Evolutionary conservation across 1,140 invertebrate genomes (phyloP).

Genomic region (Lethocerus indicus): DNA sequence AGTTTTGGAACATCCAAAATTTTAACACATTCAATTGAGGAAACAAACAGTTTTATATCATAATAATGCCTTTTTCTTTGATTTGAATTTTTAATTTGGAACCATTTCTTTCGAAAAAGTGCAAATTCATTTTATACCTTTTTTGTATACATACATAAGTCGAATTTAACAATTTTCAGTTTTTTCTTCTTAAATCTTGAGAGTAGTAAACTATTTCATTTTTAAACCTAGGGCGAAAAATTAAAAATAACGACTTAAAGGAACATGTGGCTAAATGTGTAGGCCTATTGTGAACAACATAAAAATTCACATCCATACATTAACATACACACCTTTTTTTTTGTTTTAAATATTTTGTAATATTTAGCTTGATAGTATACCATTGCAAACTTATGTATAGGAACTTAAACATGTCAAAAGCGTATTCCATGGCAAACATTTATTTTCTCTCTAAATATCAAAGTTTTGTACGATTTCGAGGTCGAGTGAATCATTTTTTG

Average conservation of each 20-base stretch:
- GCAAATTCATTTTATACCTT: background rate
- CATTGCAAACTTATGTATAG: slow-evolving; percentile 14
- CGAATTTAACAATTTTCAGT: too few relatives aligned
- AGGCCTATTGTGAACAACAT: slow-evolving; percentile 15
- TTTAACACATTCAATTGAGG: slow-evolving; percentile 13
- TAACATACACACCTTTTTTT: slow-evolving; percentile 15
- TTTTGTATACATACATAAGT: slow-evolving; percentile 7
- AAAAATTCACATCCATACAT: slow-evolving; percentile 16
- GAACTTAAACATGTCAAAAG: slow-evolving; percentile 15
- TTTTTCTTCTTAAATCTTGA: too few relatives aligned
- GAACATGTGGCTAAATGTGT: slow-evolving; percentile 13
- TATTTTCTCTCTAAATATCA: slow-evolving; percentile 4
- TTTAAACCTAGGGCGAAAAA: too few relatives aligned
- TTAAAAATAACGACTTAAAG: slow-evolving; percentile 8
- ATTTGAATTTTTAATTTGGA: slow-evolving; percentile 15
- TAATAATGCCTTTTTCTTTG: slow-evolving; percentile 13
- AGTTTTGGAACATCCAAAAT: slow-evolving; percentile 15
- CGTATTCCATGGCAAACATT: slow-evolving; percentile 6
- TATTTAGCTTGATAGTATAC: slow-evolving; percentile 13
- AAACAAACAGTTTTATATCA: slow-evolving; percentile 12
- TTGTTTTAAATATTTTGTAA: slow-evolving; percentile 4
- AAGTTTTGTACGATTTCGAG: slow-evolving; percentile 2
- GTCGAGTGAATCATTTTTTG: too few relatives aligned
- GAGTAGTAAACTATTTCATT: too few relatives aligned
- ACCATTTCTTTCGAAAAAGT: slow-evolving; percentile 9